Base-by-base conservation (phyloP, 1,140 invertebrate genomes). In the Saccostrea glomerata region DNA sequence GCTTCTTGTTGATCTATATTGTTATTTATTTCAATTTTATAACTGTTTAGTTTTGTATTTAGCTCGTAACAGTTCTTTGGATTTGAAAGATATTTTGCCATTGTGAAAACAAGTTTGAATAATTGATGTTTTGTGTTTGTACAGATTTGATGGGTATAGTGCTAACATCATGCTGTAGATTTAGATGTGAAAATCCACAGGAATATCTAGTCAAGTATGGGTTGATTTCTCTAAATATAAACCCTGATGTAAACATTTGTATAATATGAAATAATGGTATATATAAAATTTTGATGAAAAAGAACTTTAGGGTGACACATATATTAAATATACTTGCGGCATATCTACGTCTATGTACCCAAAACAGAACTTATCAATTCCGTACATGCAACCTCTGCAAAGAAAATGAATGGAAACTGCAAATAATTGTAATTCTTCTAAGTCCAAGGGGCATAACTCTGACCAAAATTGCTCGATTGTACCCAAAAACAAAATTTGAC, bases 161-260 rank as follows among this genome's bases (percentile, higher is more conserved):
- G 47, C 47, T 63, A 63, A 20, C 17, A 63, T 20, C 58, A 20
- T 63, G 15, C n/a, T 20, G 15, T 20, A 63, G 58, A 63, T 63
- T 36, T 30, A 36, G 70, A 77, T 77, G 70, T 77, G 70, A 7
- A 47, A 47, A 47, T 47, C 47, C 47, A 47, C 47, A 47, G 9
- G 70, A 77, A 30, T 77, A 77, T 77, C 70, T 77, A 77, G 70
- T 77, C 70, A 36, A 13, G 30, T 9, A 30, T 30, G 70, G 70
- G 23, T 36, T 30, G 25, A 77, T 77, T 20, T 63, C 17, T 63
- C 15, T 17, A 6, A 63, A 6, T 63, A 17, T 63, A n/a, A 63
- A 63, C 58, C 58, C 58, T 20, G 17, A 20, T 63, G 2, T 63
- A 36, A 36, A 20, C 15, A 63, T 20, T 63, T 60, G 58, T 60